Evolutionary conservation across 2,113 vertebrate species (phyloP).

Genomic region (Sylvia atricapilla): DNA sequence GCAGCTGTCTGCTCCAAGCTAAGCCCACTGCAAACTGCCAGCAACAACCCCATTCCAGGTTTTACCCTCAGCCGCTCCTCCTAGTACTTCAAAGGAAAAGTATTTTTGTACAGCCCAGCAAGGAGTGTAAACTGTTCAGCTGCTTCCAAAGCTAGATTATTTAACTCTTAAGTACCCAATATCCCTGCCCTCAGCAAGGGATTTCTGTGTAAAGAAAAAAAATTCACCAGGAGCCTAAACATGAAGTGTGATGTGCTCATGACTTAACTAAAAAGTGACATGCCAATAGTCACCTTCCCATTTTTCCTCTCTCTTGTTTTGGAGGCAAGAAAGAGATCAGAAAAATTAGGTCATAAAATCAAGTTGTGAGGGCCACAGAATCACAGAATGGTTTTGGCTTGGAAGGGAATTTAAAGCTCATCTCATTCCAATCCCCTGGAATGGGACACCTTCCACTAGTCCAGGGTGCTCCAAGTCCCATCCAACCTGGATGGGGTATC

Average conservation of each 20-base stretch:
- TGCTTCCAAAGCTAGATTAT: slow-evolving; percentile 72
- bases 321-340: neutral
- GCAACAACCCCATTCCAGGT: slow-evolving; percentile 62
- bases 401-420: neutral
- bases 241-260: neutral
- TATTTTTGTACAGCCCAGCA: slow-evolving; percentile 81
- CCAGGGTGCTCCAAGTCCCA: neutral
- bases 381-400: neutral
- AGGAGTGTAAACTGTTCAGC: slow-evolving; percentile 80
- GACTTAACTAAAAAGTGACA: neutral
- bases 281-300: neutral
- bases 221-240: neutral
- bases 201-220: neutral
- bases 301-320: neutral
- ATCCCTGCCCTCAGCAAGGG: neutral
- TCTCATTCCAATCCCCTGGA: neutral
- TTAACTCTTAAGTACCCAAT: slow-evolving; percentile 66
- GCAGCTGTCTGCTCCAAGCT: neutral
- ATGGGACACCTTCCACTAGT: neutral
- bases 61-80: slow-evolving; percentile 72
- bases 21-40: neutral
- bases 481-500: neutral
- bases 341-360: neutral
- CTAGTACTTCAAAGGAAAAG: slow-evolving; percentile 78
- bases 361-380: neutral